Evolutionary conservation across 1,140 invertebrate species (phyloP).

Genomic region (Drosophila quadrilineata): DNA sequence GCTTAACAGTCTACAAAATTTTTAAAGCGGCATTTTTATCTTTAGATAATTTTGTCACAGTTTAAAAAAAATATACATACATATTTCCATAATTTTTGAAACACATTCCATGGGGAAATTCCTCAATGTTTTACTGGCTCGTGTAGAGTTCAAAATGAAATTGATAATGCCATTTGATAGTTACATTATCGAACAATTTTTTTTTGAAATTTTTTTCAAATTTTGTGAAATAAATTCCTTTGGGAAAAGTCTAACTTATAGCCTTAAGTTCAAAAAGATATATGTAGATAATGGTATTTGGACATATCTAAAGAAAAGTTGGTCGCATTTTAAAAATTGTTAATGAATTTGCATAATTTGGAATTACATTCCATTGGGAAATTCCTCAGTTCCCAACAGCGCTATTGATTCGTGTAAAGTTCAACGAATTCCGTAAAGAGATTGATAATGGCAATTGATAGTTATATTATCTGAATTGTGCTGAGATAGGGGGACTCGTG

Average conservation of each 20-base stretch:
- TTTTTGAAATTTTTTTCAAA: no score
- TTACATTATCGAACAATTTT: slow-evolving; percentile 19
- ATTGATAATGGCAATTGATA: slow-evolving; percentile 13
- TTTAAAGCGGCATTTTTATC: slow-evolving; percentile 41
- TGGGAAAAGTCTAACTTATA: no score
- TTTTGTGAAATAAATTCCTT: no score
- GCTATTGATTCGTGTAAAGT: not conserved
- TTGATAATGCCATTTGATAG: slow-evolving; percentile 13
- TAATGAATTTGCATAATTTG: no score
- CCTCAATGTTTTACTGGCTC: not conserved
- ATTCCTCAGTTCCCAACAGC: not conserved
- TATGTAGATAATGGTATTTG: no score
- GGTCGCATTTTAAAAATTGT: no score
- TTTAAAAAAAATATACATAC: no score
- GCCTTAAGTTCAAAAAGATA: no score
- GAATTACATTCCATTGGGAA: slow-evolving; percentile 3
- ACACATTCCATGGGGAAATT: slow-evolving; percentile 7
- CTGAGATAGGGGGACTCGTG: slow-evolving; percentile 6
- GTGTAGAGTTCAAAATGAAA: slow-evolving; percentile 1
- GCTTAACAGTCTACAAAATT: slow-evolving; percentile 47
- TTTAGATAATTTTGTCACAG: slow-evolving; percentile 8
- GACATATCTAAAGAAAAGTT: no score
- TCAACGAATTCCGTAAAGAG: not conserved
- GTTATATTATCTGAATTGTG: slow-evolving; percentile 4
- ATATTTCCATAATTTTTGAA: no score